Evolutionary conservation across 1,140 invertebrate species (phyloP).

Genomic region (Saxidomus purpurata): DNA sequence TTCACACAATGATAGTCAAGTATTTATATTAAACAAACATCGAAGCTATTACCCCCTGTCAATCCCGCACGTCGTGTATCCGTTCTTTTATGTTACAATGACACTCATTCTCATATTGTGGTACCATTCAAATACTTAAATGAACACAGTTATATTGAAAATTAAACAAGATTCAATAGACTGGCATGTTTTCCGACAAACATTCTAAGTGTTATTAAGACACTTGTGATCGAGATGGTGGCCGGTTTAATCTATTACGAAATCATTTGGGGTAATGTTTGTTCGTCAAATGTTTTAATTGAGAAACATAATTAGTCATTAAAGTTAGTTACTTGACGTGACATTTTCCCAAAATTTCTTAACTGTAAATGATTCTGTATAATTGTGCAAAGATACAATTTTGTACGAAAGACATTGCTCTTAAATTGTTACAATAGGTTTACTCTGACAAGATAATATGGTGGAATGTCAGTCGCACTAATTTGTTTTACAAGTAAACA

Average conservation of each 20-base stretch:
- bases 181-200: conserved; percentile 50
- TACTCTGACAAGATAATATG: conserved; percentile 64
- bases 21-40: conserved; percentile 17
- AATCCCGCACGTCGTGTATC: conserved; percentile 2
- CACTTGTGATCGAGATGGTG: background rate
- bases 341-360: conserved; percentile 28
- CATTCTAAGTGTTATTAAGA: conserved; percentile 31
- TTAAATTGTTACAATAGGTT: conserved; percentile 54
- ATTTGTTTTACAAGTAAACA: conserved; percentile 45
- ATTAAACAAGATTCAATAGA: conserved; percentile 35
- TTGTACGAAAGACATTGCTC: background rate
- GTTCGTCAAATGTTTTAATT: conserved; percentile 38
- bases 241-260: conserved; percentile 52
- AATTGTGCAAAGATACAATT: conserved; percentile 44
- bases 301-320: conserved; percentile 41
- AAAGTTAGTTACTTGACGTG: conserved; percentile 48
- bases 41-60: conserved; percentile 16
- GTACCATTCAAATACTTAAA: conserved; percentile 7
- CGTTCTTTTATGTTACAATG: conserved; percentile 12
- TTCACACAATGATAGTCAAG: background rate
- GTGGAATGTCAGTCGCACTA: conserved; percentile 13
- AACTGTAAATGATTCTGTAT: conserved; percentile 24
- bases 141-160: conserved; percentile 44
- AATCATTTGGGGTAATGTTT: conserved; percentile 24
- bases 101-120: background rate